Evolutionary conservation across 2,113 vertebrate genomes (phyloP).

Genomic region (Ivindomyrus marchei): DNA sequence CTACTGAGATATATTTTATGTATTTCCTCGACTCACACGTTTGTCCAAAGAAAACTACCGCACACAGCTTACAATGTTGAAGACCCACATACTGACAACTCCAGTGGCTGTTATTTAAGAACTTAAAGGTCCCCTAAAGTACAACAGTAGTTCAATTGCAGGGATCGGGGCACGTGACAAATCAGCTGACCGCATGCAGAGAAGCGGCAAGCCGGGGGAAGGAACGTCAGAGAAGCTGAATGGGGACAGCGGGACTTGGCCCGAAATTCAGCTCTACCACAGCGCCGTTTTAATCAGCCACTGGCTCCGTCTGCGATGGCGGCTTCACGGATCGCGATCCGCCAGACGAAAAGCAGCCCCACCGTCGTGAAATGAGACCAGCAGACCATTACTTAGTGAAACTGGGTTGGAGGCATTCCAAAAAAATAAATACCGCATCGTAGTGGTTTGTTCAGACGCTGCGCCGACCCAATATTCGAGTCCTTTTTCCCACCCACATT

Average conservation of each 20-base stretch:
- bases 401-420: neutral
- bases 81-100: neutral
- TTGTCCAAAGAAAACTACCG: constrained; percentile 3
- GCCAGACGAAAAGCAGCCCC: neutral
- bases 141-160: neutral
- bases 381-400: neutral
- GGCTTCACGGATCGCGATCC: neutral
- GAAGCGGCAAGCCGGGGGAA: neutral
- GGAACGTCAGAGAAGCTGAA: neutral
- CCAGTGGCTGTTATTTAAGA: neutral
- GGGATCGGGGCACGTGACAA: neutral
- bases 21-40: neutral
- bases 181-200: neutral
- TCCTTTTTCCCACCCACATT: neutral
- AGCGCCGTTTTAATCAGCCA: neutral
- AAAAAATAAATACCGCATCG: neutral
- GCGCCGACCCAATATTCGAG: neutral
- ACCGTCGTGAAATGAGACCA: constrained; percentile 1
- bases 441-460: neutral
- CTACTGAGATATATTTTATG: neutral
- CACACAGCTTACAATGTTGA: neutral
- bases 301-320: neutral
- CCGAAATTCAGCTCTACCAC: neutral
- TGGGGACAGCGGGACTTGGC: neutral
- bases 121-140: neutral